Percentiles rank a stretch among this genome's conserved stretches.
phyloP scores from a whole-genome alignment of 2,888 invertebrate genomes.

The Gastracanthus pulcherrimus region DNA sequence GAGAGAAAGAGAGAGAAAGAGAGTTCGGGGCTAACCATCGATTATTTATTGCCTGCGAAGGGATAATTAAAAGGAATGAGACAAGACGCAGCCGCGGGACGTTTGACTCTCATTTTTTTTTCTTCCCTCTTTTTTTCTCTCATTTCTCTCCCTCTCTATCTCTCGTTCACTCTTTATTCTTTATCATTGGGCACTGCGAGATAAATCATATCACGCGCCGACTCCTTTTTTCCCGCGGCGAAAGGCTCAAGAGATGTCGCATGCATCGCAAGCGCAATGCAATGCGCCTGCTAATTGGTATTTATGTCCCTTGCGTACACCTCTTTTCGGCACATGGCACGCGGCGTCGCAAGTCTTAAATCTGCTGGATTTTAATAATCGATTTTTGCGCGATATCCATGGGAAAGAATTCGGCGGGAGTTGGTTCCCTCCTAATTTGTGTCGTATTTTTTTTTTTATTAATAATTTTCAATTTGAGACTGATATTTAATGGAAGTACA shows the following conservation, averaged over 20 bases:
- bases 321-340: too few relatives aligned
- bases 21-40: conserved; percentile 42
- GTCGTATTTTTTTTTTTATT: background rate
- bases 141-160: too few relatives aligned
- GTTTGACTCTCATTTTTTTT: conserved; percentile 42
- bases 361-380: conserved; percentile 38
- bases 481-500: too few relatives aligned
- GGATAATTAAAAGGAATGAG: conserved; percentile 57
- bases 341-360: conserved; percentile 9
- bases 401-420: conserved; percentile 1
- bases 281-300: conserved; percentile 53
- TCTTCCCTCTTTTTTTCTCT: conserved; percentile 16
- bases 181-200: background rate
- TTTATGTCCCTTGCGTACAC: conserved; percentile 39
- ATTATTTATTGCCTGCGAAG: conserved; percentile 56
- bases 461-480: background rate
- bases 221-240: conserved; percentile 7
- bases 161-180: conserved; percentile 4
- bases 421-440: too few relatives aligned
- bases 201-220: conserved; percentile 37
- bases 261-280: conserved; percentile 32
- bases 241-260: background rate
- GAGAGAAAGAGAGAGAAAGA: conserved; percentile 19
- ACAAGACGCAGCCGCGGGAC: conserved; percentile 25
- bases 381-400: conserved; percentile 10